These are phyloP conservation scores for Limnothrissa miodon DNA, from an alignment of 2,113 vertebrate genomes.

Conservation along the genomic window DNA sequence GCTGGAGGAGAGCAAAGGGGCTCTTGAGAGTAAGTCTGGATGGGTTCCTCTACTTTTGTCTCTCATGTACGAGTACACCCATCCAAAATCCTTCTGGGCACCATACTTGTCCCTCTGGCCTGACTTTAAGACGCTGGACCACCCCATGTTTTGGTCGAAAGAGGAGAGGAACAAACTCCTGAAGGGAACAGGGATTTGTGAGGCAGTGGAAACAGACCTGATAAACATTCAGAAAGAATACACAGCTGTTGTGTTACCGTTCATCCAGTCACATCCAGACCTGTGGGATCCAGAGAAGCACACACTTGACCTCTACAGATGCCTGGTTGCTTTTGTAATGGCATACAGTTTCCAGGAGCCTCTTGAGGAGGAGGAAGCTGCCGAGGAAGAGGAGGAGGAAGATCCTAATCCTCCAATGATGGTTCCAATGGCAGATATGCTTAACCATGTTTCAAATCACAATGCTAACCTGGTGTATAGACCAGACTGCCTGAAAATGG, in stretches of 20 bases:
- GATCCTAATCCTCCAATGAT: constrained; percentile 84
- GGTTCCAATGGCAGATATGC: constrained; percentile 94
- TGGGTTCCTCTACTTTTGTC: constrained; percentile 91
- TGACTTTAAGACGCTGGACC: constrained; percentile 80
- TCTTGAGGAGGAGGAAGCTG: constrained; percentile 75
- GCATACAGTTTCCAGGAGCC: constrained; percentile 98
- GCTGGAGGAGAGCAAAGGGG: constrained; percentile 73
- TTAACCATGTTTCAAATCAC: constrained; percentile 88
- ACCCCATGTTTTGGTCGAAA: constrained; percentile 95
- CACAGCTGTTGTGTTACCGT: constrained; percentile 81
- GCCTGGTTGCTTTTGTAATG: constrained; percentile 93
- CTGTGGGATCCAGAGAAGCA: constrained; percentile 77
- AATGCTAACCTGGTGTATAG: constrained; percentile 90
- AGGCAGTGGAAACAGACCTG: constrained; percentile 87
- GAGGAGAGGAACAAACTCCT: constrained; percentile 77
- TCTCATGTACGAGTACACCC: constrained; percentile 84
- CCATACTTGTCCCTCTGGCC: constrained; percentile 91
- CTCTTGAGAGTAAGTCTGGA: constrained; percentile 82
- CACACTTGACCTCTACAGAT: constrained; percentile 83
- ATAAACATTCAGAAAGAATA: constrained; percentile 84
- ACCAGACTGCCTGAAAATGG: constrained; percentile 81
- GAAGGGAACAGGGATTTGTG: constrained; percentile 81
- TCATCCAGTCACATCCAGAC: constrained; percentile 76
- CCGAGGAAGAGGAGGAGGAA: constrained; percentile 70
- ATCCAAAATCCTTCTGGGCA: constrained; percentile 76